phyloP scores from a whole-genome alignment of 2,113 vertebrate genomes.

The Plotosus lineatus region DNA sequence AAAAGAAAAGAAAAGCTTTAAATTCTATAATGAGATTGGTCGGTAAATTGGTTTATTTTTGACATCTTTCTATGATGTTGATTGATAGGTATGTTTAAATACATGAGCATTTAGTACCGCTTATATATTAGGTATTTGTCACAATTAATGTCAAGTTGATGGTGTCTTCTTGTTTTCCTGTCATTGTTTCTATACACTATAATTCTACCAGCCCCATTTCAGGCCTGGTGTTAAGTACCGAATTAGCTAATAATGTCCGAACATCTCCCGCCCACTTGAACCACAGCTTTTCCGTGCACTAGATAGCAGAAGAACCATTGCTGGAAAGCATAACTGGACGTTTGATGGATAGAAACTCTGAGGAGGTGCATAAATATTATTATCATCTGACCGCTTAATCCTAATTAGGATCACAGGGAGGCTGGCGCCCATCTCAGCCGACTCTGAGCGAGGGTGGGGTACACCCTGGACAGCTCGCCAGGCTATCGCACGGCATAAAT shows the following conservation, averaged over 20 bases:
- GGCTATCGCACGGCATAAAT: too few species aligned
- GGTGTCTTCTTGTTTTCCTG: neutral
- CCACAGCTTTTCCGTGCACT: constrained; percentile 56
- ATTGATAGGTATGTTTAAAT: constrained; percentile 31
- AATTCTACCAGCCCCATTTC: neutral
- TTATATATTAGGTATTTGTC: constrained; percentile 22
- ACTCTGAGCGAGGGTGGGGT: too few species aligned
- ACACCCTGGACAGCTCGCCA: too few species aligned
- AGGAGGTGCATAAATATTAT: too few species aligned
- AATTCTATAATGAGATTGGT: constrained; percentile 45
- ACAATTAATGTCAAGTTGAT: neutral
- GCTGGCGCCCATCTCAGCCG: too few species aligned
- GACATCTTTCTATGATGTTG: constrained; percentile 19
- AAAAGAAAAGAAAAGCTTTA: constrained; percentile 7
- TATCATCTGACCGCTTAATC: too few species aligned
- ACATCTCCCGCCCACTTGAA: constrained; percentile 24
- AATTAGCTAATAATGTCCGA: constrained; percentile 21
- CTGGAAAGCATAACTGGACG: too few species aligned
- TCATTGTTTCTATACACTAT: neutral
- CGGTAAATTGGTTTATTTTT: constrained; percentile 21
- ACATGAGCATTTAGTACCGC: neutral
- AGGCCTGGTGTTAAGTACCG: constrained; percentile 23
- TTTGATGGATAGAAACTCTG: too few species aligned
- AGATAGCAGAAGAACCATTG: too few species aligned
- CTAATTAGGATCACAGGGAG: too few species aligned